A percentile compares a stretch with the other conserved stretches of the same genome.
phyloP scores from a whole-genome alignment of 2,888 invertebrate genomes.

The Synanthedon tipuliformis region DNA sequence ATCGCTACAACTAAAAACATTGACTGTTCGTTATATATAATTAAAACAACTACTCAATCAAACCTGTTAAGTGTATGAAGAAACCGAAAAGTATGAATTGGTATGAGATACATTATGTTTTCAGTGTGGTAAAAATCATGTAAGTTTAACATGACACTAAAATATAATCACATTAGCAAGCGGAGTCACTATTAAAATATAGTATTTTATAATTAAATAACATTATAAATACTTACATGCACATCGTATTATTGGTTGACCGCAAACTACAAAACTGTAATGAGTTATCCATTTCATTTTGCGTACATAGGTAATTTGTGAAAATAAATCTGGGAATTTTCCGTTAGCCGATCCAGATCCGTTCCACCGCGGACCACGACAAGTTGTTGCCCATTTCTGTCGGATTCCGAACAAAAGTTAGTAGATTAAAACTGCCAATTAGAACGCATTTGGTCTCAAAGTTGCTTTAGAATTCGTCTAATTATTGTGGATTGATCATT shows the following conservation, averaged over 20 bases:
- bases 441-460: conserved; percentile 64
- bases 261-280: conserved; percentile 33
- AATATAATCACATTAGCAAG: no score
- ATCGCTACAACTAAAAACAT: no score
- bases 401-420: conserved; percentile 65
- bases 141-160: no score
- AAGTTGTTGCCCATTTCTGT: conserved; percentile 60
- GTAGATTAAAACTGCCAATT: conserved; percentile 69
- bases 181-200: no score
- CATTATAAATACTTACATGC: background rate
- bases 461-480: conserved; percentile 64
- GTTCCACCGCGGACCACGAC: conserved; percentile 57
- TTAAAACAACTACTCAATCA: no score
- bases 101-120: no score
- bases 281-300: conserved; percentile 37
- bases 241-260: conserved; percentile 13
- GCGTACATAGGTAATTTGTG: conserved; percentile 43
- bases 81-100: no score
- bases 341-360: conserved; percentile 57
- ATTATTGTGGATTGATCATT: conserved; percentile 63
- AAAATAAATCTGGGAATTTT: conserved; percentile 57
- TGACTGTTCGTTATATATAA: no score
- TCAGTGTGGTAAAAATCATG: no score
- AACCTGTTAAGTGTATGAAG: no score
- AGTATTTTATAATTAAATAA: no score